Percentiles rank a stretch among this genome's conserved stretches.
Evolutionary conservation across 2,888 invertebrate genomes (phyloP).

Genomic region (Tethea ocularis): DNA sequence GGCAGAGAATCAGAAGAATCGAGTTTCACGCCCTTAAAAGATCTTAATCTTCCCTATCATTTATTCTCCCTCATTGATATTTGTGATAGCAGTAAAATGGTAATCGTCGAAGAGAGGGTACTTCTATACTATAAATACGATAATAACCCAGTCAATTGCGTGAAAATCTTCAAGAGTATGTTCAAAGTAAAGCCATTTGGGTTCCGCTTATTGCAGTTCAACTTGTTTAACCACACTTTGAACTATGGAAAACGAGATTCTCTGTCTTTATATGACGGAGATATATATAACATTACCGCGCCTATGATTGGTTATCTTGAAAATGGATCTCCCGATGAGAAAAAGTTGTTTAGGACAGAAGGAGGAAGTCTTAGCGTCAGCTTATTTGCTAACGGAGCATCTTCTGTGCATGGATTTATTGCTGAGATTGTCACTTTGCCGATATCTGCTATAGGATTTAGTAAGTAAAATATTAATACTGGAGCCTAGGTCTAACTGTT

Average conservation of each 20-base stretch:
- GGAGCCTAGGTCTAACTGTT: too few species aligned
- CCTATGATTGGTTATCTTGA: conserved; percentile 88
- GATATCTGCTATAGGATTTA: conserved; percentile 94
- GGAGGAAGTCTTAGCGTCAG: conserved; percentile 94
- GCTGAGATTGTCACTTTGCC: conserved; percentile 98
- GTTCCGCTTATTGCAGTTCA: conserved; percentile 94
- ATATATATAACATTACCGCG: conserved; percentile 93
- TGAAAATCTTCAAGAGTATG: conserved; percentile 96
- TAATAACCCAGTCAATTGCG: conserved; percentile 97
- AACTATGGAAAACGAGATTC: conserved; percentile 93
- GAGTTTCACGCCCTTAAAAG: conserved; percentile 93
- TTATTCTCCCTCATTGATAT: conserved; percentile 97
- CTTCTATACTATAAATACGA: conserved; percentile 98
- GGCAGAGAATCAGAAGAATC: conserved; percentile 94
- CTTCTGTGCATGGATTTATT: conserved; percentile 96
- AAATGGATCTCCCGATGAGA: conserved; percentile 87
- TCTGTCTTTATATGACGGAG: conserved; percentile 95
- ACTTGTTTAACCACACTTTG: conserved; percentile 94
- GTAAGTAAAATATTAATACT: conserved; percentile 84
- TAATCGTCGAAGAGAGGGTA: conserved; percentile 94
- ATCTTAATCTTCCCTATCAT: conserved; percentile 93
- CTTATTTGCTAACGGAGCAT: conserved; percentile 97
- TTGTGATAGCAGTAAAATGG: conserved; percentile 97
- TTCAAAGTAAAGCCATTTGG: conserved; percentile 94
- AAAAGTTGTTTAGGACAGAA: conserved; percentile 89